Percentiles rank a stretch among this genome's conserved stretches.
These are phyloP conservation scores for Lissonota sp. DNA, from an alignment of 2,888 invertebrate genomes.

Conservation along the genomic window DNA sequence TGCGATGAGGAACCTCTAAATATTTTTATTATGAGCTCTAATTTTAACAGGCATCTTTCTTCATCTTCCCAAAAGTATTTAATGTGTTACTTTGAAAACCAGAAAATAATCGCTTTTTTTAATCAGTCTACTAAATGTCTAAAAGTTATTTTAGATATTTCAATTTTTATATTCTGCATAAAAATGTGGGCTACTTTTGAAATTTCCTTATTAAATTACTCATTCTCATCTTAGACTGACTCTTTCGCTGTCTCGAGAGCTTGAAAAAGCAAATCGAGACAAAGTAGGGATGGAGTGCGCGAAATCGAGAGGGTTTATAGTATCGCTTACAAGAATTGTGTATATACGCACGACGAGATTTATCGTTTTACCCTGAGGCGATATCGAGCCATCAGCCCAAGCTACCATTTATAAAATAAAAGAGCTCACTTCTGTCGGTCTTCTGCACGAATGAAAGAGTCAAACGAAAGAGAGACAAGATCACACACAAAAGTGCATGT, in stretches of 20 bases:
- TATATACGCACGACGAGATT: constrained; percentile 23
- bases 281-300: neutral
- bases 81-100: too few relatives aligned
- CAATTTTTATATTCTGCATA: too few relatives aligned
- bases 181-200: too few relatives aligned
- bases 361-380: constrained; percentile 41
- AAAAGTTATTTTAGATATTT: too few relatives aligned
- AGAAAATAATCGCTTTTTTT: too few relatives aligned
- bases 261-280: neutral
- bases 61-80: too few relatives aligned
- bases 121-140: too few relatives aligned
- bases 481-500: neutral
- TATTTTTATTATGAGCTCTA: too few relatives aligned
- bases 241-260: constrained; percentile 27
- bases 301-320: neutral
- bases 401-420: constrained; percentile 15
- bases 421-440: constrained; percentile 17
- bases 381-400: constrained; percentile 26
- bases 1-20: too few relatives aligned
- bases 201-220: too few relatives aligned
- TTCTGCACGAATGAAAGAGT: constrained; percentile 7
- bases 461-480: neutral
- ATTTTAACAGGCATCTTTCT: too few relatives aligned
- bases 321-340: neutral
- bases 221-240: too few relatives aligned